phyloP scores from a whole-genome alignment of 2,797 vertebrate species.

The Strix occidentalis region DNA sequence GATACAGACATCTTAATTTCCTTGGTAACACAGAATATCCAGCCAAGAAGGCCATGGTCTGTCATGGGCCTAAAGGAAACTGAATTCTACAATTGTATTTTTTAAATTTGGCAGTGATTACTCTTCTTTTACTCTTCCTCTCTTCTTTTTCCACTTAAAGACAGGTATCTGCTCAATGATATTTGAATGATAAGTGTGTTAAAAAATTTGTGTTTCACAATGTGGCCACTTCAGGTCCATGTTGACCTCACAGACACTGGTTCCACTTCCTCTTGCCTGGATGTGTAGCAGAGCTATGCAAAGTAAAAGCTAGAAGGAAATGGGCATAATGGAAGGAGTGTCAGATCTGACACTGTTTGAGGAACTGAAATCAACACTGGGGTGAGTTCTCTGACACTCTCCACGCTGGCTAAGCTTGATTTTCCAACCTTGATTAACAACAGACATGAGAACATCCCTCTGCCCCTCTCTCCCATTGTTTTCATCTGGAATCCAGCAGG shows the following conservation, averaged over 20 bases:
- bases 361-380: neutral
- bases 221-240: neutral
- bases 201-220: neutral
- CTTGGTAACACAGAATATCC: neutral
- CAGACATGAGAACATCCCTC: neutral
- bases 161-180: neutral
- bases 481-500: neutral
- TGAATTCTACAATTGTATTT: neutral
- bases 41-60: neutral
- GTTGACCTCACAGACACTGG: neutral
- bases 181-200: neutral
- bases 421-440: neutral
- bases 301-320: slow-evolving; percentile 20
- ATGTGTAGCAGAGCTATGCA: neutral
- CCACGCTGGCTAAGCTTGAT: neutral
- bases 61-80: neutral
- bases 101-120: neutral
- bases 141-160: neutral
- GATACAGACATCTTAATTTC: neutral
- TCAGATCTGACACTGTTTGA: neutral
- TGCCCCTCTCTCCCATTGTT: neutral
- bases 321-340: neutral
- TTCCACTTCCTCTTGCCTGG: slow-evolving; percentile 26
- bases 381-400: neutral
- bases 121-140: neutral